Evolutionary conservation across 1,140 invertebrate genomes (phyloP), one percentile per base, ranked within the genome.

Genomic region (Xylocopa sonorina): DNA sequence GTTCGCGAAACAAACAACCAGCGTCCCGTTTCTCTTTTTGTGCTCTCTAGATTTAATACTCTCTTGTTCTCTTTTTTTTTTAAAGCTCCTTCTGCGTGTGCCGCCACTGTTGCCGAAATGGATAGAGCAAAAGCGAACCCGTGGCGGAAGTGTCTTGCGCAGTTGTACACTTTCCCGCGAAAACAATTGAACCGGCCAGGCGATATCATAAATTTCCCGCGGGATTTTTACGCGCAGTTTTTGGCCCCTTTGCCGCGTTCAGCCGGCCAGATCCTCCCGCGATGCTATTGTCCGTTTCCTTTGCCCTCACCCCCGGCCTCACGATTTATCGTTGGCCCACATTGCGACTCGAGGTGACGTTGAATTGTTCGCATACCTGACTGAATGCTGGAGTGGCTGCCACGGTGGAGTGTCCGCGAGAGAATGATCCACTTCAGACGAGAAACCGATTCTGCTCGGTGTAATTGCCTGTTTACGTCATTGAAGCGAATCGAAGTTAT

Each of bases 131-230:
- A 63, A 9, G 38, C 53, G n/a, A 50, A 48, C 34, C 9, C 53
- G 32, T 74, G 58, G 55, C 53, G 64, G 78, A 83, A 79, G 66
- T 71, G 32, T 34, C 41, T 50, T 29, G 41, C 43, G 51, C 10
- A 18, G 41, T 14, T 34, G 51, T 38, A 48, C 77, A 43, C 29
- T 53, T 34, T 57, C 21, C n/a, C 21, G 27, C 29, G 63, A 76
- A 80, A 80, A 60, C 78, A 79, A 53, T 84, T 67, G 73, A 71
- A 32, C 53, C n/a, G 32, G 66, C 32, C 46, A 27, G 3, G 38
- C 24, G 46, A 58, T 71, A 32, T 71, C 75, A 58, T 78, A 78
- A 78, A 78, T 78, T 71, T 60, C 9, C 1, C 10, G 75, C 34
- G 18, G n/a, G 55, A 60, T 71, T 60, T 60, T 41, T 60, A 41